Evolutionary conservation across 2,888 invertebrate species (phyloP), one percentile per base, ranked within the genome.

Genomic region (Dryadula phaetusa): DNA sequence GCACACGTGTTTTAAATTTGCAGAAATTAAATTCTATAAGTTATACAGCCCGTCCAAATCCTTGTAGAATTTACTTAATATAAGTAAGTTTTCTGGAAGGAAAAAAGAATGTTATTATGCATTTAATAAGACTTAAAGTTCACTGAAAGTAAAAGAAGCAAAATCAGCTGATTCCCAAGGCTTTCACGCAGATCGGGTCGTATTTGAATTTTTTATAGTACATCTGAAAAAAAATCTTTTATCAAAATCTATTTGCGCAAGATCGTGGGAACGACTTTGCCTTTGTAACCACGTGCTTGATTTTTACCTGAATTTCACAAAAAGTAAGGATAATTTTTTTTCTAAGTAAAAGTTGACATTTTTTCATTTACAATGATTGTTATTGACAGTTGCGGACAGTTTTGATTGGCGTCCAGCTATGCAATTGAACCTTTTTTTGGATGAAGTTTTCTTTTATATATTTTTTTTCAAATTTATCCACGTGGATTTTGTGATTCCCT

Each of bases 111-210:
- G 46, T 46, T 66, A 63, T 22, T 1, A 0, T 5, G n/a, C 0
- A 18, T 61, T 67, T 44, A 66, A 66, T 70, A 74, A 64, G 49
- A 64, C 62, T 58, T 63, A 72, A 70, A 75, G 77, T 78, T 7
- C 74, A 75, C 71, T 2, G 3, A 34, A 12, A 1, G 1, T 16
- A 3, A 42, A 14, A 25, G 25, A 28, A 10, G 20, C 22, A 20
- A 62, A 64, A 85, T 86, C 87, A 87, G 88, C 88, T 88, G 89
- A 87, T 87, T 85, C 86, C 81, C 85, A 87, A 81, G 83, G 79
- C 72, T 78, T 74, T 70, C 66, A 70, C 86, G 87, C 85, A 86
- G 87, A 82, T 77, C 80, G 75, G 81, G 80, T 79, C 78, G 79
- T 76, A 82, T 81, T 80, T 82, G 86, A 85, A 76, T 81, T 82